Conservation (phyloP, 2,888 invertebrate genomes). For the Eucera pruinosa region DNA sequence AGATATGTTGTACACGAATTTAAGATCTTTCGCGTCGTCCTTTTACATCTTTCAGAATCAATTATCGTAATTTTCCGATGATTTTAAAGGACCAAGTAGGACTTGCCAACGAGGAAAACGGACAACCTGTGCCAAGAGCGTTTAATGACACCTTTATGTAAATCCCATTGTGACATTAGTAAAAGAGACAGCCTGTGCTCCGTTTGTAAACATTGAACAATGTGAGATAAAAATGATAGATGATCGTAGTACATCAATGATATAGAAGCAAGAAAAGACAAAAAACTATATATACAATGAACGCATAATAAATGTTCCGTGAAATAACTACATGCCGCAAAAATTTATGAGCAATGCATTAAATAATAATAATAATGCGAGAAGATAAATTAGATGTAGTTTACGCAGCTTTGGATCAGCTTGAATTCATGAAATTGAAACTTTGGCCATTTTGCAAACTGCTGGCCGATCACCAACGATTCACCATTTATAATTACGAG, state of each 20-base stretch:
- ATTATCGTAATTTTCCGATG: neutral
- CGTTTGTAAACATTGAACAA: constrained; percentile 48
- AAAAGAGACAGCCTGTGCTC: neutral
- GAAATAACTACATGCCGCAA: no score
- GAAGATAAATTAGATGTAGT: constrained; percentile 1
- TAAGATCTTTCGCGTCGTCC: no score
- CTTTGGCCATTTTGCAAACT: neutral
- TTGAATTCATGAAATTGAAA: neutral
- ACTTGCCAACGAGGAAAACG: constrained; percentile 49
- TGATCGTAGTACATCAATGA: neutral
- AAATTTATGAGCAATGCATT: neutral
- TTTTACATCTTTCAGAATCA: neutral
- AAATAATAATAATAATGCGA: neutral
- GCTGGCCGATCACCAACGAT: constrained; percentile 65
- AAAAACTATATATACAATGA: neutral
- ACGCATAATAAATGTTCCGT: neutral
- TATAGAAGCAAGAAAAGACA: neutral
- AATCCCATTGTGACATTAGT: constrained; percentile 11
- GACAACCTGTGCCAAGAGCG: constrained; percentile 47
- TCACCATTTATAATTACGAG: constrained; percentile 60
- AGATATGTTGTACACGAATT: constrained; percentile 19
- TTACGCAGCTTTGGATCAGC: neutral
- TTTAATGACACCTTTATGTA: constrained; percentile 51
- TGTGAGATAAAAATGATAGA: neutral
- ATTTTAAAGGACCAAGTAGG: constrained; percentile 19